Evolutionary conservation across 1,140 invertebrate genomes (phyloP).

Genomic region (Drosophila ananassae): DNA sequence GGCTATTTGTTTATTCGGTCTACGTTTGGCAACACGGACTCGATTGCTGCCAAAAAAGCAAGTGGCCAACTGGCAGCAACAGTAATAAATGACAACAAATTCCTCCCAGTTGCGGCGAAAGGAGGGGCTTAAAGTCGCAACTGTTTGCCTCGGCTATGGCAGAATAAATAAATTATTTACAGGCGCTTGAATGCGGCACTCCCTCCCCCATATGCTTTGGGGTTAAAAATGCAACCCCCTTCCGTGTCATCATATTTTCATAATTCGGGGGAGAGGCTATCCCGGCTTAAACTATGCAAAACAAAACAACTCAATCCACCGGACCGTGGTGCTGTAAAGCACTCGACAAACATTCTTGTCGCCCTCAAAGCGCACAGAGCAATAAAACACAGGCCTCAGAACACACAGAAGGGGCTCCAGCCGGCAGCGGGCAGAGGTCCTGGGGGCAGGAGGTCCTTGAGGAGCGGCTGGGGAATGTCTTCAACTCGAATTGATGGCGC

Average conservation of each 20-base stretch:
- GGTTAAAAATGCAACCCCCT: conserved; percentile 15
- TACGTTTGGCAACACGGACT: conserved; percentile 37
- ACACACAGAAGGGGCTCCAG: background rate
- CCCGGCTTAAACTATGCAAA: conserved; percentile 76
- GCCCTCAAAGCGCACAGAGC: conserved; percentile 66
- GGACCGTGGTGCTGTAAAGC: conserved; percentile 60
- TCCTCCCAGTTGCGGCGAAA: conserved; percentile 45
- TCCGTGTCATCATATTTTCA: conserved; percentile 61
- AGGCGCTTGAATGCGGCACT: conserved; percentile 18
- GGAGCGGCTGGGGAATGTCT: conserved; percentile 55
- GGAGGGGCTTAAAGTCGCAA: conserved; percentile 31
- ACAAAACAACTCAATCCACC: conserved; percentile 72
- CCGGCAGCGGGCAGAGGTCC: conserved; percentile 1
- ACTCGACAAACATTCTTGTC: conserved; percentile 67
- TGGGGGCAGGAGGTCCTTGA: conserved; percentile 1
- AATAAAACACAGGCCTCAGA: conserved; percentile 73
- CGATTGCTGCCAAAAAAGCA: conserved; percentile 61
- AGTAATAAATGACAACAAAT: conserved; percentile 77
- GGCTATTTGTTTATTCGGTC: conserved; percentile 31
- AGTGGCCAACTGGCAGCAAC: conserved; percentile 63
- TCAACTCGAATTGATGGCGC: conserved; percentile 78
- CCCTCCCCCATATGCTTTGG: background rate
- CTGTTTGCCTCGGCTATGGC: conserved; percentile 38
- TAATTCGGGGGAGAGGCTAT: conserved; percentile 54
- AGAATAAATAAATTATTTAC: conserved; percentile 78